Evolutionary conservation across 2,888 invertebrate genomes (phyloP).

Genomic region (Megalurothrips usitatus): DNA sequence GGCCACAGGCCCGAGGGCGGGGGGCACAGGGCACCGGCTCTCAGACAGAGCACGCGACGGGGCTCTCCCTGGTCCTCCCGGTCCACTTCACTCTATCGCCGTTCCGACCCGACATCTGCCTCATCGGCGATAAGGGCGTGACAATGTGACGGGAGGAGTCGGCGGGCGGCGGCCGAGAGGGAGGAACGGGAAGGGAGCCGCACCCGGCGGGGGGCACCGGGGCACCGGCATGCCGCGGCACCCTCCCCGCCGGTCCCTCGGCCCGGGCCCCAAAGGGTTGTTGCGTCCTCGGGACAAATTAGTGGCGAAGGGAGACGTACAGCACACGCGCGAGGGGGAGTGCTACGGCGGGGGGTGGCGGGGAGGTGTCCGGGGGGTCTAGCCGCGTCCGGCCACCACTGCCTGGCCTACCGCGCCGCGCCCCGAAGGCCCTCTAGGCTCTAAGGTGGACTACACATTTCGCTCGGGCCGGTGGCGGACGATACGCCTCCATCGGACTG

Average conservation of each 20-base stretch:
- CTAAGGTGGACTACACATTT: neutral
- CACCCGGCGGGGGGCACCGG: neutral
- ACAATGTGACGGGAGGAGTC: neutral
- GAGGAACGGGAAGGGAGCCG: neutral
- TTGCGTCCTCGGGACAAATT: no score
- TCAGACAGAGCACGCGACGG: no score
- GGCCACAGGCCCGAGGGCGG: no score
- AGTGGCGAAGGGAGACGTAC: no score
- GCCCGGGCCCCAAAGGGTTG: neutral
- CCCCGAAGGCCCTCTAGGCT: neutral
- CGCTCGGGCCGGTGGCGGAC: neutral
- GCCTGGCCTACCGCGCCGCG: neutral
- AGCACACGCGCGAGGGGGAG: no score
- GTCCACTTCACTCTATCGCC: no score
- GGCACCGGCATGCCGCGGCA: neutral
- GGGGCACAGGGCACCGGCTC: no score
- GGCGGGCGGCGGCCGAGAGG: no score
- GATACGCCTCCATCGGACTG: neutral
- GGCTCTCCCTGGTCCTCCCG: no score
- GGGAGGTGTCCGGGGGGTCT: no score
- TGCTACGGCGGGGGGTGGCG: no score
- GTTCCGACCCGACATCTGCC: no score
- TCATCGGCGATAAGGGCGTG: neutral
- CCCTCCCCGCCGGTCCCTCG: neutral
- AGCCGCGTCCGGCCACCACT: neutral